Conservation (phyloP, 2,113 vertebrate genomes). For the Ornithorhynchus anatinus region DNA sequence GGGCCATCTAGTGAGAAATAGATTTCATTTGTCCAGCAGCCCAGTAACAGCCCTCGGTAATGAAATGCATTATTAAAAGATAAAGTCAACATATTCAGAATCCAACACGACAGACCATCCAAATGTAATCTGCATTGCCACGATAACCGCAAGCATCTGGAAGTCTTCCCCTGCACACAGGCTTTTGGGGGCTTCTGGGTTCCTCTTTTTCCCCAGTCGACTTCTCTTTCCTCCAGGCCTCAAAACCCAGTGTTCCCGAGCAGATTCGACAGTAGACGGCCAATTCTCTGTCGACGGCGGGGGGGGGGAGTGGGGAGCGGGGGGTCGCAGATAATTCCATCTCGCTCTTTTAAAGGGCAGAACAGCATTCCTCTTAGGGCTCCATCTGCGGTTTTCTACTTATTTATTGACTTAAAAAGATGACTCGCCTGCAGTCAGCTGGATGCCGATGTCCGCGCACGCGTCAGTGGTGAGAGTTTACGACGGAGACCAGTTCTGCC, state of each 20-base stretch:
- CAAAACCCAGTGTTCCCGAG: neutral
- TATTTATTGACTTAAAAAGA: neutral
- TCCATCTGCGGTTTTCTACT: neutral
- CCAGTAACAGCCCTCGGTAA: neutral
- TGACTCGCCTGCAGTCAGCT: neutral
- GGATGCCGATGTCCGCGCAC: rapidly evolving
- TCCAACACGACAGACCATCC: neutral
- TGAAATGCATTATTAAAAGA: constrained; percentile 36
- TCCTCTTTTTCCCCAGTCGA: neutral
- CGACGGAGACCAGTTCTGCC: neutral
- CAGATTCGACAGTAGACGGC: neutral
- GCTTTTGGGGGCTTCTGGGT: neutral
- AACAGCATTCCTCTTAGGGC: neutral
- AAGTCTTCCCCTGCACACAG: neutral
- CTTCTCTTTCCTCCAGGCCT: neutral
- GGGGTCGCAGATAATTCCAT: neutral
- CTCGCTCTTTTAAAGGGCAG: neutral
- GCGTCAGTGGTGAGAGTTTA: neutral
- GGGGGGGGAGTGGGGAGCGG: too few relatives aligned
- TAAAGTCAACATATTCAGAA: constrained; percentile 25
- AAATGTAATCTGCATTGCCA: neutral
- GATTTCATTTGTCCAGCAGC: neutral
- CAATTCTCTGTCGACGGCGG: neutral
- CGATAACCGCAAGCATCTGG: neutral
- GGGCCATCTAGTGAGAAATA: constrained; percentile 16